A percentile compares a stretch with the other conserved stretches of the same genome.
Evolutionary conservation across 2,888 invertebrate genomes (phyloP).

Genomic region (Agonopterix arenella): DNA sequence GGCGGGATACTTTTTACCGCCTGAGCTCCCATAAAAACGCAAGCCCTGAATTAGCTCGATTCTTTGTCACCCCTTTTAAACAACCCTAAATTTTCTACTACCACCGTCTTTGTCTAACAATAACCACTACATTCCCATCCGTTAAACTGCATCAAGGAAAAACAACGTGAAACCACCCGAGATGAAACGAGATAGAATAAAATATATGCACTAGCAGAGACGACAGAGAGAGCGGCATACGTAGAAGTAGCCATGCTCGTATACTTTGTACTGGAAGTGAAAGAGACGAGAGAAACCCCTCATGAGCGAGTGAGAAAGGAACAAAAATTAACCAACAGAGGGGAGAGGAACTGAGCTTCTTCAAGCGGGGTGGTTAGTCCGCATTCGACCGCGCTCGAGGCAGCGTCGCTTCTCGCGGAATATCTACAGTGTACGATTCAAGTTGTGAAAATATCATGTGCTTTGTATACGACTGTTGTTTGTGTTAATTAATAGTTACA

Average conservation of each 20-base stretch:
- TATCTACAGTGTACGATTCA: slow-evolving; percentile 48
- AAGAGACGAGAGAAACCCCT: slow-evolving; percentile 59
- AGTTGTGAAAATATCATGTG: slow-evolving; percentile 63
- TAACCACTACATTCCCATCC: slow-evolving; percentile 76
- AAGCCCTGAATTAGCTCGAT: slow-evolving; percentile 76
- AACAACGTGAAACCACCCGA: slow-evolving; percentile 73
- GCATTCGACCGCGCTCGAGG: slow-evolving; percentile 68
- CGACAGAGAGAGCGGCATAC: slow-evolving; percentile 68
- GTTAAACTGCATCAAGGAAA: slow-evolving; percentile 76
- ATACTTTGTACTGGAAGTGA: slow-evolving; percentile 55
- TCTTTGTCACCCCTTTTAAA: slow-evolving; percentile 75
- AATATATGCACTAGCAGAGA: slow-evolving; percentile 74
- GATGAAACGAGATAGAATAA: slow-evolving; percentile 77
- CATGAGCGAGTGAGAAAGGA: slow-evolving; percentile 54
- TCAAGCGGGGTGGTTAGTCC: slow-evolving; percentile 76
- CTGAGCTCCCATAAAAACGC: slow-evolving; percentile 70
- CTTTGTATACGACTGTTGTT: slow-evolving; percentile 40
- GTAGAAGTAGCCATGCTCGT: slow-evolving; percentile 67
- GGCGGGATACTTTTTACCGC: slow-evolving; percentile 76
- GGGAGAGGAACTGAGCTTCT: slow-evolving; percentile 71
- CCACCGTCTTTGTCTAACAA: slow-evolving; percentile 76
- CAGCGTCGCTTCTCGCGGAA: slow-evolving; percentile 42
- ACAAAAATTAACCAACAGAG: slow-evolving; percentile 72
- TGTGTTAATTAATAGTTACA: slow-evolving; percentile 40
- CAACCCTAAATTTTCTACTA: slow-evolving; percentile 73